phyloP scores from a whole-genome alignment of 2,888 invertebrate species.

The Apodemia duryi region DNA sequence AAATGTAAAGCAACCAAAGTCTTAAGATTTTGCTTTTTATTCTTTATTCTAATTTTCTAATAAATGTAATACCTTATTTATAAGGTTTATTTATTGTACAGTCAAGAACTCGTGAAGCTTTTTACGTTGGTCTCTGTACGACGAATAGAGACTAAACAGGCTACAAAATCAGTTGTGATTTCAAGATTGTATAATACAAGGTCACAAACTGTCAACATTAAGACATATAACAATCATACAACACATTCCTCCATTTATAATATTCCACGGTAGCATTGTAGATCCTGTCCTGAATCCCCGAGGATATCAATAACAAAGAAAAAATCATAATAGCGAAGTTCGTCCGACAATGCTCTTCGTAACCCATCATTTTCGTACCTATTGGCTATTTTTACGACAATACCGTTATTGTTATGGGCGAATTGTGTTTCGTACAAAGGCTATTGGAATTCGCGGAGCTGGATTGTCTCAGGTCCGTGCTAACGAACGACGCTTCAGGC shows the following conservation, averaged over 20 bases:
- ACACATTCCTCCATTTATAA: conserved; percentile 73
- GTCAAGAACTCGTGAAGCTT: too few relatives aligned
- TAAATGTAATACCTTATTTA: too few relatives aligned
- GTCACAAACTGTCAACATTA: conserved; percentile 31
- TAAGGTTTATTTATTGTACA: too few relatives aligned
- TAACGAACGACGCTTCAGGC: conserved; percentile 59
- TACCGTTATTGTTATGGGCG: conserved; percentile 60
- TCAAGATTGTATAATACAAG: conserved; percentile 31
- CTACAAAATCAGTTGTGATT: neutral
- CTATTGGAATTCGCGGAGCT: conserved; percentile 67
- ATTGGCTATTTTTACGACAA: conserved; percentile 78
- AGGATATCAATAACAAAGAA: conserved; percentile 71
- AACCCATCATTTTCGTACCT: conserved; percentile 77
- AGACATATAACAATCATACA: conserved; percentile 65
- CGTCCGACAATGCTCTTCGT: conserved; percentile 60
- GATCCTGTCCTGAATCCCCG: conserved; percentile 63
- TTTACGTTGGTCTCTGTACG: too few relatives aligned
- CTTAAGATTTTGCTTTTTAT: too few relatives aligned
- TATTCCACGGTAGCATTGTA: conserved; percentile 48
- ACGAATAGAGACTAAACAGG: too few relatives aligned
- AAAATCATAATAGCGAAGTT: conserved; percentile 65
- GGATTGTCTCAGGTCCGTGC: conserved; percentile 66
- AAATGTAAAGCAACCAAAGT: too few relatives aligned
- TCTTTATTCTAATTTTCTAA: too few relatives aligned
- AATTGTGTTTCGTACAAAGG: conserved; percentile 63